Evolutionary conservation across 2,797 vertebrate genomes (phyloP).

Genomic region (Brotula barbata): DNA sequence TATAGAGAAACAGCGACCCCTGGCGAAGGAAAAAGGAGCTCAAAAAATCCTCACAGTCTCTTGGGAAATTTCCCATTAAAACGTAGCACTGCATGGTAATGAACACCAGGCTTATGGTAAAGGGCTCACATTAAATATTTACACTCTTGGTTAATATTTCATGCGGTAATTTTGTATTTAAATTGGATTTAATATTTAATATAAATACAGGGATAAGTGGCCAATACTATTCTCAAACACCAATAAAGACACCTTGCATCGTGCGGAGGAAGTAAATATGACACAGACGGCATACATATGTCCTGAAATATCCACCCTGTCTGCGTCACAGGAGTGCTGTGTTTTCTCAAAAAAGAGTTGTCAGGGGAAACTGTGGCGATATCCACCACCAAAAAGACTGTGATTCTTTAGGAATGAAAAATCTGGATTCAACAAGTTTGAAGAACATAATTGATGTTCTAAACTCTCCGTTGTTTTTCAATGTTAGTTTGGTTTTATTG

Average conservation of each 20-base stretch:
- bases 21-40: conserved; percentile 32
- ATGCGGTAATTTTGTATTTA: conserved; percentile 82
- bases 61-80: conserved; percentile 70
- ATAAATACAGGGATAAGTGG: conserved; percentile 79
- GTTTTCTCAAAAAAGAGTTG: not conserved
- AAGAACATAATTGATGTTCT: too few relatives aligned
- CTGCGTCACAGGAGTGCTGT: not conserved
- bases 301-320: not conserved
- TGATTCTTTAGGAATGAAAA: too few relatives aligned
- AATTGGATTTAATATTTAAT: conserved; percentile 84
- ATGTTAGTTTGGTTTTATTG: too few relatives aligned
- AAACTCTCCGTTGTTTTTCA: too few relatives aligned
- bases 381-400: too few relatives aligned
- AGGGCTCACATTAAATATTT: conserved; percentile 82
- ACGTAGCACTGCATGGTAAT: conserved; percentile 69
- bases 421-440: too few relatives aligned
- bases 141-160: conserved; percentile 77
- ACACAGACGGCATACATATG: conserved; percentile 47
- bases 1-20: conserved; percentile 60
- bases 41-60: conserved; percentile 38
- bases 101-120: conserved; percentile 74
- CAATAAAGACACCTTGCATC: conserved; percentile 55
- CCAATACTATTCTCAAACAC: conserved; percentile 70
- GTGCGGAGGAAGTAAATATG: conserved; percentile 47
- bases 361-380: conserved; percentile 1